These are phyloP conservation scores for Sialia sialis DNA, from an alignment of 2,113 vertebrate species.

Conservation along the genomic window DNA sequence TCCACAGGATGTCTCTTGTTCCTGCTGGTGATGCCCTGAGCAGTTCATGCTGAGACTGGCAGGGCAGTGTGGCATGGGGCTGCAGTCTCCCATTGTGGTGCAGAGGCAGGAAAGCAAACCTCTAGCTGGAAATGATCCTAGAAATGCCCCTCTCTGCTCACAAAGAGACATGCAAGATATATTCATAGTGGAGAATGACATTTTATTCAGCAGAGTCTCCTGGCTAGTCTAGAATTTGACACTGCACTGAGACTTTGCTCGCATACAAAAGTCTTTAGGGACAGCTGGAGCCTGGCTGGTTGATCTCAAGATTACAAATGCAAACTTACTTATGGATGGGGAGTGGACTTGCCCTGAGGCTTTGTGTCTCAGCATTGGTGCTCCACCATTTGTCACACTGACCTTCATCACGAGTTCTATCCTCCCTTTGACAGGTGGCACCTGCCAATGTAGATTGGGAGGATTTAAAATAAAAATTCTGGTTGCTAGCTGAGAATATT, in stretches of 20 bases:
- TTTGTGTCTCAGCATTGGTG: background rate
- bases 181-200: background rate
- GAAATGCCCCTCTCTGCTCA: background rate
- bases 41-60: background rate
- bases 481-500: background rate
- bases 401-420: background rate
- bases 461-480: background rate
- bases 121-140: background rate
- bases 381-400: background rate
- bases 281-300: background rate
- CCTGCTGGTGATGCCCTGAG: background rate
- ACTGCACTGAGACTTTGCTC: background rate
- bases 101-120: fast-evolving
- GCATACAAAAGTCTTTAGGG: background rate
- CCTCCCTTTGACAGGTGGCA: background rate
- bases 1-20: background rate
- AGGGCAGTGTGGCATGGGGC: background rate
- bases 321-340: background rate
- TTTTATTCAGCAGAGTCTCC: background rate
- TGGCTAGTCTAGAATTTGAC: background rate
- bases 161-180: background rate
- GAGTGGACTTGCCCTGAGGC: background rate
- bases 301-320: background rate
- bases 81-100: background rate
- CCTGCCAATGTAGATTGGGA: background rate